Conservation (phyloP, 2,113 vertebrate species). For the Elanus axillaris region DNA sequence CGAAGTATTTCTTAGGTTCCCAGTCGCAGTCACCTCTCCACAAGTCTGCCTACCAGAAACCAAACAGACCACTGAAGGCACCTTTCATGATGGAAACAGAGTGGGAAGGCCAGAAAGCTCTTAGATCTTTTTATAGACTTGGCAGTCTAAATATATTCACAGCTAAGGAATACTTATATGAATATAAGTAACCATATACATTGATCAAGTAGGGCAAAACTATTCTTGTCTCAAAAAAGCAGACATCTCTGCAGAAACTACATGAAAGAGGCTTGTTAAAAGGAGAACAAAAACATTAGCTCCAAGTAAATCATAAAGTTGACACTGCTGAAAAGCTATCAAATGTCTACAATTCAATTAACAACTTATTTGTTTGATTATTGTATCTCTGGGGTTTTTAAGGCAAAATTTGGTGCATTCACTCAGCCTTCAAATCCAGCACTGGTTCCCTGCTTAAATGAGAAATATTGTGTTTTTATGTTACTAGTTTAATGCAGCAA, state of each 20-base stretch:
- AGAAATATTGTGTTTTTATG: slow-evolving; percentile 30
- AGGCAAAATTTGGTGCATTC: not conserved
- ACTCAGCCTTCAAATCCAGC: not conserved
- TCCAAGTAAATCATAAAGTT: not conserved
- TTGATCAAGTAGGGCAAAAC: not conserved
- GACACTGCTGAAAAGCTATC: not conserved
- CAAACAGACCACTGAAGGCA: not conserved
- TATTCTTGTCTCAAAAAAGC: not conserved
- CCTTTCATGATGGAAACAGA: slow-evolving; percentile 35
- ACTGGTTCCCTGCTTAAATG: not conserved
- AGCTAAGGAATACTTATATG: not conserved
- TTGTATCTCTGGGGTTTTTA: not conserved
- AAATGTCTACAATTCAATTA: not conserved
- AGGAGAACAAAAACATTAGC: not conserved
- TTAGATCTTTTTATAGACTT: slow-evolving; percentile 55
- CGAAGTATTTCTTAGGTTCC: not conserved
- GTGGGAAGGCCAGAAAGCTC: slow-evolving; percentile 31
- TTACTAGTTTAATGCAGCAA: slow-evolving; percentile 49
- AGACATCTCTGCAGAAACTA: not conserved
- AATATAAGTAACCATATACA: not conserved
- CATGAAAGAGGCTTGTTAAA: not conserved
- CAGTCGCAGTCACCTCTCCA: not conserved
- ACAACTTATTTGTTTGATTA: not conserved
- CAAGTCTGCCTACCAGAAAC: slow-evolving; percentile 17
- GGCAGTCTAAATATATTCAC: slow-evolving; percentile 38